Evolutionary conservation across 1,140 invertebrate species (phyloP).

Genomic region (Lordiphosa stackelbergi): DNA sequence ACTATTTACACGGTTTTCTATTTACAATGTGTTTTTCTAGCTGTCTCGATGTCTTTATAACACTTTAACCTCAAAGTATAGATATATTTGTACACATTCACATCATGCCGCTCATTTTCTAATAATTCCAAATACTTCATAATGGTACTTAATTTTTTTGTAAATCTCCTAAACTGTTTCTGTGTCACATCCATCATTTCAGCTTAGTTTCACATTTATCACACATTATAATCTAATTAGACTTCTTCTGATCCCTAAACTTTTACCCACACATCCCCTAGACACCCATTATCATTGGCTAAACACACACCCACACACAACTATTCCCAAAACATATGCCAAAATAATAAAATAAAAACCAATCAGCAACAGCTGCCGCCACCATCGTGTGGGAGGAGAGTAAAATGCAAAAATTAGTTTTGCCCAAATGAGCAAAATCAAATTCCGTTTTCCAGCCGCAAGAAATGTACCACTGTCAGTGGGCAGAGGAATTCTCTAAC

Average conservation of each 20-base stretch:
- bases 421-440: constrained; percentile 50
- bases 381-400: constrained; percentile 2
- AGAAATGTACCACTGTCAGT: constrained; percentile 35
- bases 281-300: constrained; percentile 55
- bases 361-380: constrained; percentile 59
- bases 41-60: no score
- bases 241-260: constrained; percentile 12
- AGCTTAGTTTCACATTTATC: constrained; percentile 35
- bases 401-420: constrained; percentile 45
- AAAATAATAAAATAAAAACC: constrained; percentile 65
- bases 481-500: constrained; percentile 9
- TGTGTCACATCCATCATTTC: constrained; percentile 36
- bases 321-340: constrained; percentile 65
- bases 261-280: constrained; percentile 11
- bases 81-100: no score
- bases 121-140: no score
- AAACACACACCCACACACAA: constrained; percentile 13
- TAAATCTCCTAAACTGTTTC: constrained; percentile 24
- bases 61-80: no score
- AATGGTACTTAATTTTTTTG: constrained; percentile 5
- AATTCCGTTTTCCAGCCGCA: constrained; percentile 36
- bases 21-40: no score
- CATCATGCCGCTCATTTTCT: no score
- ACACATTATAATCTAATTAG: constrained; percentile 54
- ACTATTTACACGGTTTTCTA: no score